Conservation (phyloP, 2,888 invertebrate genomes). For the Hedychridium roseum region DNA sequence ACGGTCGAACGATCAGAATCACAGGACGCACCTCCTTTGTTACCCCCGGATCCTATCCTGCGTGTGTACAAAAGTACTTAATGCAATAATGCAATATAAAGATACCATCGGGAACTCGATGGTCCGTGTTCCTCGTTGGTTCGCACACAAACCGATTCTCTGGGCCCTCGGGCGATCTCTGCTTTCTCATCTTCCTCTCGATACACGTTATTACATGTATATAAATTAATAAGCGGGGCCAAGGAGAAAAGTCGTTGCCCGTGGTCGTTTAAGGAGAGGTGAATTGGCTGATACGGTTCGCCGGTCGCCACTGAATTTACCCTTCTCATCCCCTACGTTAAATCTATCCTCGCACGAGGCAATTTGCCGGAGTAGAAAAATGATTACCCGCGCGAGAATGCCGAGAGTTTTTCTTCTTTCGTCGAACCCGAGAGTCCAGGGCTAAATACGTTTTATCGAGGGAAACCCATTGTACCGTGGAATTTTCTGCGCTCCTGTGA, state of each 20-base stretch:
- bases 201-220: conserved; percentile 25
- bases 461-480: too few species aligned
- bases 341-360: background rate
- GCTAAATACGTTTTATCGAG: too few species aligned
- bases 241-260: too few species aligned
- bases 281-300: too few species aligned
- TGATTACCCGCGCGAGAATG: too few species aligned
- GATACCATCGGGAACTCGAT: conserved; percentile 53
- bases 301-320: background rate
- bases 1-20: conserved; percentile 25
- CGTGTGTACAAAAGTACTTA: conserved; percentile 61
- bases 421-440: too few species aligned
- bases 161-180: too few species aligned
- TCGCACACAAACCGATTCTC: conserved; percentile 15
- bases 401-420: too few species aligned
- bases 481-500: too few species aligned
- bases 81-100: conserved; percentile 60
- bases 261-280: too few species aligned
- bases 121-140: conserved; percentile 37
- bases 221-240: conserved; percentile 42
- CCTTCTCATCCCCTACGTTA: background rate
- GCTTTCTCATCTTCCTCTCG: background rate
- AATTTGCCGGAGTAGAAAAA: too few species aligned
- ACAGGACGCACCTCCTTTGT: conserved; percentile 37
- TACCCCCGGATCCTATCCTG: conserved; percentile 40